Base-by-base conservation (phyloP, 92 coral and sea anemone genomes). In the Metridium senile region DNA sequence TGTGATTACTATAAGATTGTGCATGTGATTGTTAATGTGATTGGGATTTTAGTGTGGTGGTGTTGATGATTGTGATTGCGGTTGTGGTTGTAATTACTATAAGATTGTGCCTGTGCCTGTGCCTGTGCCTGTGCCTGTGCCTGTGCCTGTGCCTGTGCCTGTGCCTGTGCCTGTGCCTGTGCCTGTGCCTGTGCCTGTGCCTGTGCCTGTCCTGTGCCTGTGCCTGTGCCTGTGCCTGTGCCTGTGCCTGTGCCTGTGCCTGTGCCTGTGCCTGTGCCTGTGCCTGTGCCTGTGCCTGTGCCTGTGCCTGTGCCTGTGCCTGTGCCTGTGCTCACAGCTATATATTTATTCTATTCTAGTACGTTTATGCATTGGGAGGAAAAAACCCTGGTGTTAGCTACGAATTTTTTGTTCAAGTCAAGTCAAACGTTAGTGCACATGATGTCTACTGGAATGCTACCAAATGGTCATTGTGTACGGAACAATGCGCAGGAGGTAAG, bases 401-500 rank as follows among this genome's bases (percentile, higher is more conserved):
- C 74, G 71, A 61, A n/a, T 94, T 80, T 71, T 86, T 84, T 28
- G 65, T 89, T 67, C 88, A 82, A 20, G 58, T 57, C 3, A 64
- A 70, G 33, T 67, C 64, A 0, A 67, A 18, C 1, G 80, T 86
- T 22, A 33, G 77, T 11, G 65, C 79, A 9, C 74, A 74, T 19
- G 71, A 84, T 20, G 85, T 76, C 19, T 53, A 89, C 28, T 94
- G 98, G 98, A 84, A 75, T 33, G 47, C 78, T 1, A 82, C 86
- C 19, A 39, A 49, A 43, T 94, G 98, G 98, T 74, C 72, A 23
- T 64, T 62, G 9, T 94, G 98, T 71, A 76, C 98, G 21, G 93
- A 82, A 77, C 69, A 84, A 45, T 94, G 98, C 56, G 98, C 98
- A 26, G 93, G 91, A 72, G 98, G 98, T 94, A 74, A 35, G 49